Percentiles rank a stretch among this genome's conserved stretches.
These are phyloP conservation scores for Xylocampa areola DNA, from an alignment of 2,888 invertebrate species.

Conservation along the genomic window DNA sequence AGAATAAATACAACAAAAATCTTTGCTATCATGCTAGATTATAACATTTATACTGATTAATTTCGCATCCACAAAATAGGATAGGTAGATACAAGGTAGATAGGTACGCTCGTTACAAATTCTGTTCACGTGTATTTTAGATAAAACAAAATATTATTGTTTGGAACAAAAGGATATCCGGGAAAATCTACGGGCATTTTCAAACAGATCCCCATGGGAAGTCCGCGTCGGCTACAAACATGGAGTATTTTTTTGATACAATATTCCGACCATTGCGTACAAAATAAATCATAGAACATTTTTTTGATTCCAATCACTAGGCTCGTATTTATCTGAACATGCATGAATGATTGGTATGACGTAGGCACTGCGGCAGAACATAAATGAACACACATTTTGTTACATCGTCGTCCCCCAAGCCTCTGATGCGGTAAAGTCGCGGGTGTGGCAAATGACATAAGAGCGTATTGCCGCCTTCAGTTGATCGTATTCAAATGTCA, in stretches of 20 bases:
- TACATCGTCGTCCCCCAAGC: conserved; percentile 1
- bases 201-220: conserved; percentile 13
- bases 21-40: not conserved
- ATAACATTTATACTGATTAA: conserved; percentile 10
- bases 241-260: conserved; percentile 22
- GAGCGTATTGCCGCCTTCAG: conserved; percentile 11
- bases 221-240: conserved; percentile 5
- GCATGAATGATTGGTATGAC: conserved; percentile 42
- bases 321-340: conserved; percentile 29
- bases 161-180: conserved; percentile 13
- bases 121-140: conserved; percentile 18
- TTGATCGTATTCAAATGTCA: conserved; percentile 49
- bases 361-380: conserved; percentile 28
- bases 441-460: conserved; percentile 28
- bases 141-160: conserved; percentile 20
- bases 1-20: not conserved
- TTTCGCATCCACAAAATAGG: conserved; percentile 9
- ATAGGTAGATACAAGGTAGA: too few relatives aligned
- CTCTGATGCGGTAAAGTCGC: conserved; percentile 11
- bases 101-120: conserved; percentile 7
- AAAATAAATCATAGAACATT: conserved; percentile 50
- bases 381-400: conserved; percentile 34
- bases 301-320: conserved; percentile 37
- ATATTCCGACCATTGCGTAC: conserved; percentile 10
- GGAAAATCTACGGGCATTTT: conserved; percentile 25